Evolutionary conservation across 2,113 vertebrate species (phyloP).

Genomic region (Dasyornis broadbenti): DNA sequence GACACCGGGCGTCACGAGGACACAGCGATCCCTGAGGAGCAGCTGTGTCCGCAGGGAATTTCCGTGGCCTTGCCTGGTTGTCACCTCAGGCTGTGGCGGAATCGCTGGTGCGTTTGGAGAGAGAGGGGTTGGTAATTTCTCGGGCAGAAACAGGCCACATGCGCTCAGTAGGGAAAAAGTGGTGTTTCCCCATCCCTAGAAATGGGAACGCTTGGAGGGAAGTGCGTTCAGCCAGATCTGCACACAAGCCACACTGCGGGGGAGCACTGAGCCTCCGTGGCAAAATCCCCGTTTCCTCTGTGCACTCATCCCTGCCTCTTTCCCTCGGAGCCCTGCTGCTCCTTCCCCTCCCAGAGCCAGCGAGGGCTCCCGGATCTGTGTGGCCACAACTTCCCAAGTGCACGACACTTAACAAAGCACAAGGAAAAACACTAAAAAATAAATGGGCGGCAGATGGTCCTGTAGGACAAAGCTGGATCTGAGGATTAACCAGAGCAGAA

Average conservation of each 20-base stretch:
- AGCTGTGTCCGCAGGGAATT: neutral
- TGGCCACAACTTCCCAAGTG: neutral
- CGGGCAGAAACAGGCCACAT: neutral
- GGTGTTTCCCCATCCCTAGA: neutral
- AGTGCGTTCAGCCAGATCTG: neutral
- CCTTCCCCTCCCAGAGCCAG: neutral
- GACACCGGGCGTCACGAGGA: neutral
- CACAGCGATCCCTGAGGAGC: neutral
- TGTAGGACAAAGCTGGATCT: neutral
- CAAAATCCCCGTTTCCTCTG: neutral
- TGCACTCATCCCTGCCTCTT: neutral
- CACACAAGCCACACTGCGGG: neutral
- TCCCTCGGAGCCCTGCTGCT: neutral
- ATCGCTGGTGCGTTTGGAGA: neutral
- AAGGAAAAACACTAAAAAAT: neutral
- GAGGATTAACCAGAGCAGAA: constrained; percentile 63
- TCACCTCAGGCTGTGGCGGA: neutral
- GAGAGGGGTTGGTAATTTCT: neutral
- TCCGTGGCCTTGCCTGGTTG: neutral
- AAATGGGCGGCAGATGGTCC: constrained; percentile 65
- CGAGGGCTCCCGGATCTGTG: neutral
- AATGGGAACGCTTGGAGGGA: neutral
- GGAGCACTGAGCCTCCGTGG: fast-evolving
- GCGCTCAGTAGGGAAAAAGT: neutral
- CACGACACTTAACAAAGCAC: neutral